A percentile compares a stretch with the other conserved stretches of the same genome.
phyloP scores from a whole-genome alignment of 2,888 invertebrate genomes.

The Agrochola macilenta region DNA sequence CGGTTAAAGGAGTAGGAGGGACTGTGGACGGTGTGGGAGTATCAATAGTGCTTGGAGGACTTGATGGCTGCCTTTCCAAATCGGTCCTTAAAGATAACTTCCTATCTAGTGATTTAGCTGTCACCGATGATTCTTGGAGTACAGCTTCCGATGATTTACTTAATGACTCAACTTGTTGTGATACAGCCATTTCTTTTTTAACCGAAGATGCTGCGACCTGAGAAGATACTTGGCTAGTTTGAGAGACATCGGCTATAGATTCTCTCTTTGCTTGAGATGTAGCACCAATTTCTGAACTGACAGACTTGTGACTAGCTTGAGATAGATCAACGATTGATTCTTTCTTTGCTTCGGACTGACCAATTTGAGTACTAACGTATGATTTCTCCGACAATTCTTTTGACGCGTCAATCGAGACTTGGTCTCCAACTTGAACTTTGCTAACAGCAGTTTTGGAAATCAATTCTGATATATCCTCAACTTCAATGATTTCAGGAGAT shows the following conservation, averaged over 20 bases:
- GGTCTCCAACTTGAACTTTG: slow-evolving; percentile 43
- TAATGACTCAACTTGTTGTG: slow-evolving; percentile 52
- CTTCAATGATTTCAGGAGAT: slow-evolving; percentile 64
- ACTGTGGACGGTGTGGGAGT: slow-evolving; percentile 78
- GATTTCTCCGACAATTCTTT: slow-evolving; percentile 34
- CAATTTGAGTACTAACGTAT: slow-evolving; percentile 29
- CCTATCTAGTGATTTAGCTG: slow-evolving; percentile 44
- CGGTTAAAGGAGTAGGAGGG: slow-evolving; percentile 84
- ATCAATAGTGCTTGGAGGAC: slow-evolving; percentile 70
- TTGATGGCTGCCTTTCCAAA: slow-evolving; percentile 64
- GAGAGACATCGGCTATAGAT: slow-evolving; percentile 17
- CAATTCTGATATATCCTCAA: slow-evolving; percentile 60
- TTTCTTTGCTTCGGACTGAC: slow-evolving; percentile 17
- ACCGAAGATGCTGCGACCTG: slow-evolving; percentile 9
- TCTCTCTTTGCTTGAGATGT: slow-evolving; percentile 13
- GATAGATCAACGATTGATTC: slow-evolving; percentile 36
- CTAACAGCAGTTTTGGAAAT: slow-evolving; percentile 43
- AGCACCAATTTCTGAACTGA: slow-evolving; percentile 27
- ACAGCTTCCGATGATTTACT: slow-evolving; percentile 36
- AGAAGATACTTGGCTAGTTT: slow-evolving; percentile 5
- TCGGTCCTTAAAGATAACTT: slow-evolving; percentile 66
- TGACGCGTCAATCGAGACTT: slow-evolving; percentile 42
- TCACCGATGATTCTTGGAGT: slow-evolving; percentile 61
- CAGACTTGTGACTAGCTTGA: slow-evolving; percentile 16
- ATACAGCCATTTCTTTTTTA: slow-evolving; percentile 34